Evolutionary conservation across 2,113 vertebrate species (phyloP).

Genomic region (Ictidomys tridecemlineatus): DNA sequence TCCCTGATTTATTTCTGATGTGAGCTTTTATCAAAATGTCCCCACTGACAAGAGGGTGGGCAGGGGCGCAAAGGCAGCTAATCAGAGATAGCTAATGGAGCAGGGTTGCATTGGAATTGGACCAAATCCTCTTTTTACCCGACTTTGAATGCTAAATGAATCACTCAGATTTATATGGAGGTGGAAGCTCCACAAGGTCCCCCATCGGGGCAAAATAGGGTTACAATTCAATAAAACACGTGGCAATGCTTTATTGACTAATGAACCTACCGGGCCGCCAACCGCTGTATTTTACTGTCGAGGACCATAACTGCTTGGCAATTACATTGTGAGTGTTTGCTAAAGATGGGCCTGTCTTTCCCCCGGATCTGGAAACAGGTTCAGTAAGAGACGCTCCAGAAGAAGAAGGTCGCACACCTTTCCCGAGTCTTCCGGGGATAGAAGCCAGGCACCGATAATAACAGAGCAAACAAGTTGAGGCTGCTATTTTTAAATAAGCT

Average conservation of each 20-base stretch:
- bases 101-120: conserved; percentile 70
- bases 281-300: conserved; percentile 81
- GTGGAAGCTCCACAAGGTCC: conserved; percentile 76
- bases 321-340: conserved; percentile 76
- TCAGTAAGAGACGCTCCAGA: conserved; percentile 29
- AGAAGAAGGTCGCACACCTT: conserved; percentile 66
- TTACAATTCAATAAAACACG: conserved; percentile 82
- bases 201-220: conserved; percentile 82
- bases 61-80: conserved; percentile 29
- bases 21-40: conserved; percentile 70
- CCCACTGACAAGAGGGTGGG: not conserved
- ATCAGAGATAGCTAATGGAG: conserved; percentile 53
- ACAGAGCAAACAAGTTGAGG: conserved; percentile 80
- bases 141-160: conserved; percentile 82
- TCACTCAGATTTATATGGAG: conserved; percentile 83
- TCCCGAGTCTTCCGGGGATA: conserved; percentile 76
- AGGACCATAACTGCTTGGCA: conserved; percentile 75
- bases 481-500: conserved; percentile 88
- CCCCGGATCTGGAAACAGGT: conserved; percentile 69
- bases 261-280: conserved; percentile 78
- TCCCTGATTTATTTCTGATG: conserved; percentile 58
- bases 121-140: conserved; percentile 71
- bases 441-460: conserved; percentile 74
- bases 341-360: conserved; percentile 78
- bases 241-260: conserved; percentile 83